Base-by-base conservation (phyloP, 1,140 invertebrate genomes). In the Sitodiplosis mosellana region DNA sequence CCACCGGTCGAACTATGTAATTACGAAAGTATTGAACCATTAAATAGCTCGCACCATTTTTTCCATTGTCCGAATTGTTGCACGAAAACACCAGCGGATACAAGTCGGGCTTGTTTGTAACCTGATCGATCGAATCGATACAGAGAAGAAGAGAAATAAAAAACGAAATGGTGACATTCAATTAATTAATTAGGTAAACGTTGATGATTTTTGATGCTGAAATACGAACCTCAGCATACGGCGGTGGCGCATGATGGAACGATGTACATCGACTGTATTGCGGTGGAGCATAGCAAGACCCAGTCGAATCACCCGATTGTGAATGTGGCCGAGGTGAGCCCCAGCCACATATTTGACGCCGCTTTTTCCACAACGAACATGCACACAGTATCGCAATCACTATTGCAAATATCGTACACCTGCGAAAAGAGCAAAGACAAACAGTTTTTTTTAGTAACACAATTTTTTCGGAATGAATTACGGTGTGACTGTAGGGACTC, bases 1-100 rank as follows among this genome's bases (percentile, higher is more conserved):
- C 77, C 52, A 74, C 71, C 18, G 76, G 76, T 40, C 76, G 68
- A 48, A 78, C 76, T 48, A 81, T 77, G 58, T 80, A 80, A 58
- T 80, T 80, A 47, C 76, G 72, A 65, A 85, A 85, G 61, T 85
- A 85, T 54, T 84, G 82, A 47, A 85, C 82, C 71, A 87, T 84
- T 33, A 85, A 66, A 53, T 79, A 83, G 53, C 79, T 78, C 45
- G 79, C 77, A 41, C 76, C 70, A 55, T 78, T 81, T 33, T 77
- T 55, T 65, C 74, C 49, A 64, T 65, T 59, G 56, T 68, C 54
- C 34, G 60, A 60, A 48, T 77, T 78, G 40, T 78, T 78, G 59
- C 78, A 83, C 21, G 80, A 82, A 48, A 86, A 83, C 18, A 87
- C 83, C 22, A 86, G 63, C 0, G 84, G 83, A 61, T 87, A 87